Evolutionary conservation across 1,140 invertebrate genomes (phyloP), one percentile per base, ranked within the genome.

Genomic region (Eulimnadia texana): DNA sequence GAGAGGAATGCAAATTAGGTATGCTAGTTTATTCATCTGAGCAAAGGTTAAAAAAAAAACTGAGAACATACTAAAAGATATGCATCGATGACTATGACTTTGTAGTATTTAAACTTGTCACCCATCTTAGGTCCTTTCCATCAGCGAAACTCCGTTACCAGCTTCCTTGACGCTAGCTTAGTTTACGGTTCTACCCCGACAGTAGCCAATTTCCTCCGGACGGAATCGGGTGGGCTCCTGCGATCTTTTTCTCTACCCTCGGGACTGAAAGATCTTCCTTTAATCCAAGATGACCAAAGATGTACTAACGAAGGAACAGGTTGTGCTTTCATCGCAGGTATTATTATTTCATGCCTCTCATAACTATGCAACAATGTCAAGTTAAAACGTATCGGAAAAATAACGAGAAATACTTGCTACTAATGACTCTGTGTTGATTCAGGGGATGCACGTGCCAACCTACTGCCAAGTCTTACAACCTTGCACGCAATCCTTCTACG

Each of bases 381-480:
- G 19, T 69, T 69, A 50, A 62, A 60, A 3, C 2, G 6, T 2
- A 22, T n/a, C 13, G 50, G 55, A 27, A 51, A 1, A 28, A 22
- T 33, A 11, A 13, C 50, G 13, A 25, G 25, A 6, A 62, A 13
- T 42, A 49, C n/a, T 47, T 47, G 11, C 16, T 2, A 19, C 6
- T 13, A 29, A 58, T 67, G 63, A 20, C 65, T 25, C 13, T 20
- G 28, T 25, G 49, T 60, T 49, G 3, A n/a, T 58, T n/a, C 13
- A 67, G 76, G 78, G 50, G 78, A 79, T 65, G 70, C 70, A 55
- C 67, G 79, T 53, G 80, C 79, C 11, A 80, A 79, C 63, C 79
- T 82, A 62, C 75, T 3, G 71, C 73, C 53, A 0, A 83, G 86
- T 62, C 69, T 93, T 33, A 82, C 87, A 0, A 74, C 88, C 23